Base-by-base conservation (phyloP, 2,113 vertebrate genomes). In the Cettia cetti region DNA sequence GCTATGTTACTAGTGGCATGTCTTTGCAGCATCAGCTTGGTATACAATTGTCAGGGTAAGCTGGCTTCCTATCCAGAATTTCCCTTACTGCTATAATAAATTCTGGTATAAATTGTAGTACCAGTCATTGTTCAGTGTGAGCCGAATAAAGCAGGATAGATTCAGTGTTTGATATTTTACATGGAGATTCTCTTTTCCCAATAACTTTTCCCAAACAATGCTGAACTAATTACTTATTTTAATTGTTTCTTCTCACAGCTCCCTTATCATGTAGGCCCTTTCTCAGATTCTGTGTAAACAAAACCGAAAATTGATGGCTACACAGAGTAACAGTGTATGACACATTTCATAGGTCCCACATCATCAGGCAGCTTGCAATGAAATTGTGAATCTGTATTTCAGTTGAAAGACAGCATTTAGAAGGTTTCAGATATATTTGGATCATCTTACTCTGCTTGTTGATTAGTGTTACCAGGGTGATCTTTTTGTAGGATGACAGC, bases 401-500 rank as follows among this genome's bases (percentile, higher is more conserved):
- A 66, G 30, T 50, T 78, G 72, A 69, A 97, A 93, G 83, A 56
- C 45, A 85, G 19, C 64, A 86, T 92, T 95, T 95, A 77, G 26
- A 91, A 84, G 66, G 87, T 91, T 96, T 94, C 57, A 33, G 66
- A 94, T 93, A 66, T 85, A 85, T 92, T 78, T 93, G 83, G 91
- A 87, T 95, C 91, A 47, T 95, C 90, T 96, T 93, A 92, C 96
- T 94, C 65, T 92, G 92, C 77, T 96, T 95, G 96, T 96, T 94
- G 86, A 90, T 89, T 80, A 50, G 82, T 82, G 91, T 95, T 91
- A 74, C 89, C 79, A 78, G 79, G 82, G 91, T 79, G 52, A 92
- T 86, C 90, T 96, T 96, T 97, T 93, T 94, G 90, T 85, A 85
- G 96, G 75, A 56, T 90, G 89, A 96, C 93, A 96, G 95, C 94